Evolutionary conservation across 2,113 vertebrate species (phyloP).

Genomic region (Mionectes macconnelli): DNA sequence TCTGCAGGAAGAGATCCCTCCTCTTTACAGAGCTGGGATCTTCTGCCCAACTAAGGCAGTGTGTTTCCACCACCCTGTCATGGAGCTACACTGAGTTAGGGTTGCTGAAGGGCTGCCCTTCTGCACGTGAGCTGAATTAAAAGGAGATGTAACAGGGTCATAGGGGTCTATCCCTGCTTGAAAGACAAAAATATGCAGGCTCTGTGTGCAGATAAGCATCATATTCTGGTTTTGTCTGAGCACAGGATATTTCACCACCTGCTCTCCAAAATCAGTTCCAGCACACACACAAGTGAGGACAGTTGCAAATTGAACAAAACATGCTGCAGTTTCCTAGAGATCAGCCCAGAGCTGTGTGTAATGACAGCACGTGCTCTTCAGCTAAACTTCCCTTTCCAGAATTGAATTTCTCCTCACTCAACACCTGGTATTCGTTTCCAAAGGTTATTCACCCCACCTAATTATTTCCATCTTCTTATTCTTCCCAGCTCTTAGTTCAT

Average conservation of each 20-base stretch:
- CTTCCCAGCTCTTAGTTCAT: constrained; percentile 40
- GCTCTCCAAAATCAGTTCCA: constrained; percentile 16
- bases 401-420: constrained; percentile 18
- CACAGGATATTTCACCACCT: neutral
- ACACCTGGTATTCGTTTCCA: neutral
- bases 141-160: neutral
- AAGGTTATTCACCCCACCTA: constrained; percentile 40
- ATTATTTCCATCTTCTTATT: constrained; percentile 55
- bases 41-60: neutral
- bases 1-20: neutral
- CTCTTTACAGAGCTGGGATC: neutral
- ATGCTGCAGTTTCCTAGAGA: neutral
- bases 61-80: neutral
- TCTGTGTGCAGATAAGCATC: neutral
- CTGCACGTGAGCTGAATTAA: neutral
- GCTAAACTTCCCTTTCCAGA: constrained; percentile 19
- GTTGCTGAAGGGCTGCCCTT: neutral
- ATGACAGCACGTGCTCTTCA: neutral
- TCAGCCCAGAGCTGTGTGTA: constrained; percentile 8
- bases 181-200: neutral
- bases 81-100: neutral
- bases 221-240: neutral
- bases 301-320: neutral
- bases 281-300: neutral
- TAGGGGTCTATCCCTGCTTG: neutral